Evolutionary conservation across 2,113 vertebrate genomes (phyloP).

Genomic region (Apteryx owenii): DNA sequence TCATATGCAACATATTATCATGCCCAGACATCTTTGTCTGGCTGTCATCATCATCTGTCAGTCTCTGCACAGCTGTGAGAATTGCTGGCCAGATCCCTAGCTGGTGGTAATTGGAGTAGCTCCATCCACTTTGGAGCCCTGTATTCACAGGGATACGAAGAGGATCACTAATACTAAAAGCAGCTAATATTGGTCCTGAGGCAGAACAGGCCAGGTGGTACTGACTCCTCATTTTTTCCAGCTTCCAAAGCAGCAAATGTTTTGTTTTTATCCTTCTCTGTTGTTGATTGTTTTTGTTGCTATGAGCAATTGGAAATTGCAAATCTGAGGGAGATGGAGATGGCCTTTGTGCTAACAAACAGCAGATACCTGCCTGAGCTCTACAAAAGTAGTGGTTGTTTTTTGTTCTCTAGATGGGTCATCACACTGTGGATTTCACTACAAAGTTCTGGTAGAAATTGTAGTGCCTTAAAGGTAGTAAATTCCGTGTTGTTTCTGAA

Average conservation of each 20-base stretch:
- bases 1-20: slow-evolving; percentile 48
- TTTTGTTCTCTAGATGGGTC: not conserved
- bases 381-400: too few species aligned
- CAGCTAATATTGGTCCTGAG: not conserved
- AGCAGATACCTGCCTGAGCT: not conserved
- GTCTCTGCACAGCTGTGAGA: slow-evolving; percentile 46
- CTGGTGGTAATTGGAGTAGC: not conserved
- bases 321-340: not conserved
- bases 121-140: not conserved
- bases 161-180: not conserved
- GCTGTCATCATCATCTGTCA: not conserved
- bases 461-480: not conserved
- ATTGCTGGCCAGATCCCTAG: not conserved
- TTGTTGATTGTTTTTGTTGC: not conserved
- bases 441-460: not conserved
- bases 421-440: not conserved
- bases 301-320: not conserved
- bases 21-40: slow-evolving; percentile 64
- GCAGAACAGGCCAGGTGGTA: not conserved
- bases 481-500: not conserved
- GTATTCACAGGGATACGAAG: not conserved
- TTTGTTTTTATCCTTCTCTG: not conserved
- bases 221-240: not conserved
- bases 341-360: not conserved
- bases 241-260: not conserved